Evolutionary conservation across 1,140 invertebrate species (phyloP).

Genomic region (Drosophila eugracilis): DNA sequence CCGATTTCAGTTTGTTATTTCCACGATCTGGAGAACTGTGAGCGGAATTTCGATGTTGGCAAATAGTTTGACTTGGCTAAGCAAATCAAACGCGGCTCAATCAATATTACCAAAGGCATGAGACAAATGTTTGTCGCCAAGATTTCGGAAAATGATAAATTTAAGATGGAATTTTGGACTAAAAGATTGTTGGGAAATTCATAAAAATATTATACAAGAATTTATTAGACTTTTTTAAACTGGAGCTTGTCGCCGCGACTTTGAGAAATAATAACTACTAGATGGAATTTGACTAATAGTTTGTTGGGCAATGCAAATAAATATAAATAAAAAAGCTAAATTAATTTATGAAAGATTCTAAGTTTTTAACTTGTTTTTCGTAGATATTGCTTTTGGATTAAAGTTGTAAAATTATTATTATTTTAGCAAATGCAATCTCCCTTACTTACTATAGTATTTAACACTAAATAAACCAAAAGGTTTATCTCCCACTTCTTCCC

Average conservation of each 20-base stretch:
- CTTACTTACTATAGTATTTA: background rate
- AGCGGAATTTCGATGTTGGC: slow-evolving; percentile 64
- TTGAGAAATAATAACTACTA: background rate
- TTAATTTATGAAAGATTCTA: no score
- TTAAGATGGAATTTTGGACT: slow-evolving; percentile 18
- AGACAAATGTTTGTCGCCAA: slow-evolving; percentile 36
- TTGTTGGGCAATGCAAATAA: no score
- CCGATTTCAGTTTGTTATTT: slow-evolving; percentile 31
- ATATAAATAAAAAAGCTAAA: no score
- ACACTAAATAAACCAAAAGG: background rate
- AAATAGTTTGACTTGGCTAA: slow-evolving; percentile 58
- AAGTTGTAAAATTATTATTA: no score
- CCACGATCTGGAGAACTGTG: slow-evolving; percentile 57
- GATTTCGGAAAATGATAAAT: slow-evolving; percentile 21
- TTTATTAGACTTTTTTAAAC: background rate
- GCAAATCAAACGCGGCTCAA: slow-evolving; percentile 68
- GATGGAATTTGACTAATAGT: background rate
- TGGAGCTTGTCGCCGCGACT: background rate
- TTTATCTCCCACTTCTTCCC: slow-evolving; percentile 1
- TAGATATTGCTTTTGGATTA: no score
- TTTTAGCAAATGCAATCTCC: no score
- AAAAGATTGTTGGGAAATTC: slow-evolving; percentile 17
- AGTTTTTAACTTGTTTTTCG: no score
- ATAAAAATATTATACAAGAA: background rate
- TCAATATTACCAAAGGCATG: slow-evolving; percentile 41